Evolutionary conservation across 2,888 invertebrate species (phyloP), one percentile per base, ranked within the genome.

Genomic region (Thalpophila matura): DNA sequence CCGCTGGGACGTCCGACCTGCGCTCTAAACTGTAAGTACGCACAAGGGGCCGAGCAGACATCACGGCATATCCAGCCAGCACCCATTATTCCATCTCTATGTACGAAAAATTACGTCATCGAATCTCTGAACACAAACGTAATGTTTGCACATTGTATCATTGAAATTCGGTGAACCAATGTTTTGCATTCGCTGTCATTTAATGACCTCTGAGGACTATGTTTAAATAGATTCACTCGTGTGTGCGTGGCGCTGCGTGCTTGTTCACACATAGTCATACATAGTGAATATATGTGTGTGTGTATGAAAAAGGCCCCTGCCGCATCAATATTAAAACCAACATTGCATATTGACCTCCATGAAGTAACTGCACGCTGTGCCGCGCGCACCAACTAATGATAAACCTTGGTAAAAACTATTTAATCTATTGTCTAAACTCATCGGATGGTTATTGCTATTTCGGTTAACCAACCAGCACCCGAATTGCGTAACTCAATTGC

Each of bases 1-100:
- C 97, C 96, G 96, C 96, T 96, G 96, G 96, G 96, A 91, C 96
- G 91, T 92, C 96, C 91, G 93, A 95, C 93, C 92, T 95, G 91
- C 96, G 96, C 92, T 96, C 97, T 89, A 97, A 97, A 95, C 95
- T 97, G 94, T 97, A 96, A 96, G 93, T 93, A 86, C 83, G 78
- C 84, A 62, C 81, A 75, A 74, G 74, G 72, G 76, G 81, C 90
- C 87, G 83, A 91, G 91, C 91, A 86, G 90, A 82, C 82, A 75
- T 88, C 88, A 86, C 89, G 86, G 72, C 86, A 80, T 77, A 65
- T 77, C 81, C 72, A 76, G 56, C 60, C 53, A 70, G 49, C 64
- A 67, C 60, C 26, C 60, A 47, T 22, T 49, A 37, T 59, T 38
- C 40, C 42, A 60, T 57, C 35, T 35, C 42, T 47, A 35, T 46